Evolutionary conservation across 23 tunicate species (phyloP).

Genomic region (Ascidia mentula): DNA sequence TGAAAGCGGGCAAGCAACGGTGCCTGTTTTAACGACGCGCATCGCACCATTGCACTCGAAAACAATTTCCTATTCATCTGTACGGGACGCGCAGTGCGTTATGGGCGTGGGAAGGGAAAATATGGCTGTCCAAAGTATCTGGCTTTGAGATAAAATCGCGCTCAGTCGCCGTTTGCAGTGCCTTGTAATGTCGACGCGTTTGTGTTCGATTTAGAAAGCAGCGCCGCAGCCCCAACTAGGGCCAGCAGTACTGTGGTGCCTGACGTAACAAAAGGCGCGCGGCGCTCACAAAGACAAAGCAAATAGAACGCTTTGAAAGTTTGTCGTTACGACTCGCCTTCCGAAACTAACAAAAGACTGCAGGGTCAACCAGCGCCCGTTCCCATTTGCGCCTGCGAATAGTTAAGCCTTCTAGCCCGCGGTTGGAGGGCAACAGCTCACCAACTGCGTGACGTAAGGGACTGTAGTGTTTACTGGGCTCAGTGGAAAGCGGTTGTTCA

Average conservation of each 20-base stretch:
- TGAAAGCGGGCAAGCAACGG: too few relatives aligned
- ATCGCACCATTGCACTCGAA: not conserved
- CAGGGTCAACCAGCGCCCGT: not conserved
- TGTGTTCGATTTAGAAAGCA: too few relatives aligned
- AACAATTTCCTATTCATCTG: not conserved
- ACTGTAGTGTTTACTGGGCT: not conserved
- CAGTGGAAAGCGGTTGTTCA: too few relatives aligned
- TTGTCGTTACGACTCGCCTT: constrained; percentile 1
- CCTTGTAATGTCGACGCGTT: too few relatives aligned
- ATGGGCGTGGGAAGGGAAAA: constrained; percentile 1
- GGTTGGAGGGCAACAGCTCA: not conserved
- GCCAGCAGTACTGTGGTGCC: too few relatives aligned
- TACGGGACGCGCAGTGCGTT: not conserved
- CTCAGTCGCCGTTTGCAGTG: too few relatives aligned
- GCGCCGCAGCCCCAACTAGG: not conserved
- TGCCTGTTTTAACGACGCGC: not conserved
- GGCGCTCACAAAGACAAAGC: constrained; percentile 11
- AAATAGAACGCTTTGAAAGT: constrained; percentile 9
- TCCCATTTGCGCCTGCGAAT: not conserved
- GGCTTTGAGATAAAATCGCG: too few relatives aligned
- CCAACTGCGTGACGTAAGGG: not conserved
- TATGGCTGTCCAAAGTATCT: too few relatives aligned
- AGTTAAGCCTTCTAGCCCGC: not conserved
- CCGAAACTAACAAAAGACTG: not conserved
- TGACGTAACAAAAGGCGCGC: constrained; percentile 2